Base-by-base conservation (phyloP, 2,113 vertebrate genomes). In the Chionomys nivalis region DNA sequence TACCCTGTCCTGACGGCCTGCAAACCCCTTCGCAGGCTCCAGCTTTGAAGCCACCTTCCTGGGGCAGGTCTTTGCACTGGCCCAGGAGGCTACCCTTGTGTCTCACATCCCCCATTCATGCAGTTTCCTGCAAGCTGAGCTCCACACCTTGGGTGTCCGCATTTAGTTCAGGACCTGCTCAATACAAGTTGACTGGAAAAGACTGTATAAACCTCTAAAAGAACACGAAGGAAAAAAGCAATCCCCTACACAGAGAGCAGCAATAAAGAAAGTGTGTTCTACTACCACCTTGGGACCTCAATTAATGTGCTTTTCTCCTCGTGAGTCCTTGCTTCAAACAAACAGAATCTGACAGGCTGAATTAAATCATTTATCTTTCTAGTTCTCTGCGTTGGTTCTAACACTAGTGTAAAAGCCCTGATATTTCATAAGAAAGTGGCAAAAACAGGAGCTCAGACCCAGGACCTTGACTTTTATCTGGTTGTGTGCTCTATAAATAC, bases 351-450 rank as follows among this genome's bases (percentile, higher is more conserved):
- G 97, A 97, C 97, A 97, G 97, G 86, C 96, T 6, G 94, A 96
- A 96, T 97, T 96, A 97, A 97, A 96, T 98, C 97, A 97, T 97
- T 97, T 96, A 96, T 97, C 97, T 97, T 96, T 96, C 97, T 76
- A 87, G 91, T 87, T 96, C 96, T 93, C 97, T 63, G 93, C 94
- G 95, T 93, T 85, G 91, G 89, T 83, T 97, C 96, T 79, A 28
- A 87, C 89, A n/a, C 75, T 36, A 19, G 82, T 42, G 83, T 91
- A 44, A 61, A 90, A 91, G 61, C 87, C 87, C 87, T 72, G 95
- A 65, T 96, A 97, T 90, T 95, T 97, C 93, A 90, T 91, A 90
- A 95, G 78, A 82, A 90, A 93, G 36, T 49, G 58, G 94, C 78
- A 68, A 91, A 94, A 47, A 23, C 89, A 39, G 39, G 85, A 70